These are phyloP conservation scores for Metacarcinus magister DNA, from an alignment of 2,888 invertebrate genomes.

Conservation along the genomic window DNA sequence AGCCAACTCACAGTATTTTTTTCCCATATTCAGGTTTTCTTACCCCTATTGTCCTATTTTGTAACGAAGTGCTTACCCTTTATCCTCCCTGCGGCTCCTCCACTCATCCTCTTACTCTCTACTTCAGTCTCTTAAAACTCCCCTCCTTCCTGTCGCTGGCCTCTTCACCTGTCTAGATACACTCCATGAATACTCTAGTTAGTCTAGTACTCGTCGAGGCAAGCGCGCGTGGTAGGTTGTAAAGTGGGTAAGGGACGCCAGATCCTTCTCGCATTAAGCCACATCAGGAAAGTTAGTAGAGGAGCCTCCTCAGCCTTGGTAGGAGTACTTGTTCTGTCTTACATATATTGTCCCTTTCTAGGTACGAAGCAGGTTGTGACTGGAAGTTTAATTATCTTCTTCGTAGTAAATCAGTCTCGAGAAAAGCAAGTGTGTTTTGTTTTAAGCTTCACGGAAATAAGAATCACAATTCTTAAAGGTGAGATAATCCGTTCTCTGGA, in stretches of 20 bases:
- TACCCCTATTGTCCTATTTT: background rate
- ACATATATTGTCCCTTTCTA: background rate
- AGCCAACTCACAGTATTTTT: background rate
- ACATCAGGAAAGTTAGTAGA: background rate
- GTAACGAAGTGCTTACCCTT: background rate
- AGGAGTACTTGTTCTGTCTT: background rate
- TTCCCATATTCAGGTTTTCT: background rate
- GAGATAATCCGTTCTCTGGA: background rate
- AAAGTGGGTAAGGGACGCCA: background rate
- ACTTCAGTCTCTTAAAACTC: background rate
- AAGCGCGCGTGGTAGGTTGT: background rate
- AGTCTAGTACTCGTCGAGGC: background rate
- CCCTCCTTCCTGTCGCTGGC: background rate
- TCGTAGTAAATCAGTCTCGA: background rate
- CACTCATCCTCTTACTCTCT: background rate
- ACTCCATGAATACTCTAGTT: background rate
- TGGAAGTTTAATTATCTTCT: background rate
- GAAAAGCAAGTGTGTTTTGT: background rate
- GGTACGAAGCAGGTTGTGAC: background rate
- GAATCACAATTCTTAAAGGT: background rate
- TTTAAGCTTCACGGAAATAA: background rate
- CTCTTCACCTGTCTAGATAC: background rate
- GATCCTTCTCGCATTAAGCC: background rate
- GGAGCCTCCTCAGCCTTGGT: background rate
- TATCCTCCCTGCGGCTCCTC: conserved; percentile 5